Evolutionary conservation across 2,113 vertebrate species (phyloP), one percentile per base, ranked within the genome.

Genomic region (Chionomys nivalis): DNA sequence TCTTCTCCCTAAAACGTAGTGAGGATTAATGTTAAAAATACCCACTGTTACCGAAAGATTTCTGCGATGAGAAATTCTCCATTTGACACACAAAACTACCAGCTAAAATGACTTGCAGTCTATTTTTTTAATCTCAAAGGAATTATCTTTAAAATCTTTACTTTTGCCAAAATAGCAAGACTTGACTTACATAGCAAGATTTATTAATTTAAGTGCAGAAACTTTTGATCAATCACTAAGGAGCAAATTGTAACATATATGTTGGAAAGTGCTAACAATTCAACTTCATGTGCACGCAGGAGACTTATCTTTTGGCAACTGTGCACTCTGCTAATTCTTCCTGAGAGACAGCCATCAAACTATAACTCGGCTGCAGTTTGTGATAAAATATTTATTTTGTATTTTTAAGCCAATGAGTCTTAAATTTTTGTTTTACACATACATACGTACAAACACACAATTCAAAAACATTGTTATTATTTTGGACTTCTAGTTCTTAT

Each of bases 391-490:
- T 58, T 44, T 94, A 89, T 83, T 89, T 89, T 93, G 5, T 42
- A n/a, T 49, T 96, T 91, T 94, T 95, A 91, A 79, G 17, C 13
- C 14, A 55, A 6, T 78, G 33, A 31, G 33, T 89, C 24, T 61
- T 8, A 93, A 96, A 87, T 19, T 1, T n/a, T 78, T 39, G 2
- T 11, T 83, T 44, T 16, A 31, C 47, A 49, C 39, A 39, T 6
- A 47, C n/a, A 76, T 17, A 44, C n/a, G 44, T 19, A 44, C 39
- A 76, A 12, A 42, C 3, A 83, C n/a, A 63, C 2, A 17, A 8
- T 61, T 82, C 4, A 61, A 47, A 66, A 23, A 28, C 23, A 77
- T 77, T 86, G 17, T 17, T 36, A 86, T 47, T 68, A 68, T 68
- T 17, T 86, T 36, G 9, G 4, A 66, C 0, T 68, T 68, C 36